phyloP scores from a whole-genome alignment of 2,797 vertebrate species.

The Ceryle rudis region DNA sequence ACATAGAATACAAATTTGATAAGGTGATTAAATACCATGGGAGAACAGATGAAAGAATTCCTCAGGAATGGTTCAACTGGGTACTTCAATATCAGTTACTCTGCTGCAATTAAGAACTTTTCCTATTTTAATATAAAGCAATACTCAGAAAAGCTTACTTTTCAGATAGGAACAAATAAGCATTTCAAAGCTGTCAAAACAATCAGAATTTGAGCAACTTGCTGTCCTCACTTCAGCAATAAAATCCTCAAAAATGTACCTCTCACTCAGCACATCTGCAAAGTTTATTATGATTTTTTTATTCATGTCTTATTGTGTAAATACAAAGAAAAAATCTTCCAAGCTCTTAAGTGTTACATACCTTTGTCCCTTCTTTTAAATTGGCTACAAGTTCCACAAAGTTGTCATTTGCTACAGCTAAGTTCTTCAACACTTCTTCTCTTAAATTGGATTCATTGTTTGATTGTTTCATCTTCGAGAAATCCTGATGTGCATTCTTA shows the following conservation, averaged over 20 bases:
- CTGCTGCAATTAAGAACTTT: constrained; percentile 10
- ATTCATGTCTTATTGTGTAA: background rate
- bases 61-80: background rate
- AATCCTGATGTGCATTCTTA: constrained; percentile 91
- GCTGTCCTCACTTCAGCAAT: background rate
- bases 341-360: constrained; percentile 55
- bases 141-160: constrained; percentile 16
- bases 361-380: constrained; percentile 97
- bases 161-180: background rate
- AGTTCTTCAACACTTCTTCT: constrained; percentile 96
- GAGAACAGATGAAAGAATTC: constrained; percentile 15
- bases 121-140: background rate
- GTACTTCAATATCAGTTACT: background rate
- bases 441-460: constrained; percentile 93
- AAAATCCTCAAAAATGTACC: background rate
- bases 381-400: constrained; percentile 96
- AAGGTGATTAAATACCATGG: background rate
- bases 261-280: background rate
- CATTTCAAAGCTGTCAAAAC: background rate
- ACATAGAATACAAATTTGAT: background rate
- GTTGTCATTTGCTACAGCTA: constrained; percentile 96
- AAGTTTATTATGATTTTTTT: background rate
- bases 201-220: background rate
- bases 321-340: background rate
- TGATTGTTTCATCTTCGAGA: constrained; percentile 95